Base-by-base conservation (phyloP, 2,113 vertebrate species). In the Daphoenositta chrysoptera region DNA sequence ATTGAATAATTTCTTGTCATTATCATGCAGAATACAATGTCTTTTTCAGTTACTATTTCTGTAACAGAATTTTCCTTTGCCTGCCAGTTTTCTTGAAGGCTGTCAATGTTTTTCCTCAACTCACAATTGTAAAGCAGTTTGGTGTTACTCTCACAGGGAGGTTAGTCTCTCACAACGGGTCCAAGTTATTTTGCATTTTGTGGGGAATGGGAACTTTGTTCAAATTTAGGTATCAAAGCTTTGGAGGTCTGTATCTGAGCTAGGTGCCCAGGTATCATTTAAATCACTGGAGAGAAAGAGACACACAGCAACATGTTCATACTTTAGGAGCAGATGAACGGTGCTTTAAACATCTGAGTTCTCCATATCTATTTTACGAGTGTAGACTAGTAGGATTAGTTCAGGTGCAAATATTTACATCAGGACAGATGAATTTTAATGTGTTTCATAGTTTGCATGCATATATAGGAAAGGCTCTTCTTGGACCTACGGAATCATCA, bases 281-380 rank as follows among this genome's bases (percentile, higher is more conserved):
- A 57, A 57, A 87, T 68, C 22, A 40, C 27, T 80, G n/a, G 23
- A 51, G 20, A 44, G 30, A 60, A 65, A 35, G 31, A 92, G 3
- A 15, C 39, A 26, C 6, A 31, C 9, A 20, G 20, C 12, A 76
- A 31, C 4, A 5, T 16, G 7, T 60, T 89, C 35, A 3, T 71
- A 12, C 23, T 61, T 75, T 4, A 53, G 21, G 16, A 68, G 15
- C 33, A 61, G 42, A 26, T 61, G 15, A 68, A 24, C 63, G 56
- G 26, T 77, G 8, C 12, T 68, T 77, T 77, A 24, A 66, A 50
- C 27, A 40, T 26, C 12, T 22, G 50, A 45, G 10, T 63, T 63
- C 14, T 87, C 22, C 4, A 0, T 54, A 5, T 63, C 0, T 0
- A 16, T 87, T 45, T 30, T 81, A 3, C 28, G 45, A 14, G 8